Evolutionary conservation across 2,113 vertebrate species (phyloP).

Genomic region (Guaruba guarouba): DNA sequence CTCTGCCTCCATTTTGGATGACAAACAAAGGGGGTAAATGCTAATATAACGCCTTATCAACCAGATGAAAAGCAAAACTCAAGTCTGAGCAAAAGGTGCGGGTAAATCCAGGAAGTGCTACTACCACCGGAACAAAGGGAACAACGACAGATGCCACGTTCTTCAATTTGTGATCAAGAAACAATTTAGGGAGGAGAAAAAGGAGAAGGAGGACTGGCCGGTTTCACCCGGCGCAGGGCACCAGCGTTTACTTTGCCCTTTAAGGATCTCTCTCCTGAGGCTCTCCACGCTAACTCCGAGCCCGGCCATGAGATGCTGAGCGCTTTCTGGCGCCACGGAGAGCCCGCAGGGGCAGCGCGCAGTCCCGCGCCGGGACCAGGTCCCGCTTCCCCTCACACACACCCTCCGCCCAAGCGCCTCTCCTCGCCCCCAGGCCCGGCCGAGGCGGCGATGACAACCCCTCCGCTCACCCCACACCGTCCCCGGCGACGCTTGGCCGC

Average conservation of each 20-base stretch:
- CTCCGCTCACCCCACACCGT: neutral
- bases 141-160: neutral
- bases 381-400: neutral
- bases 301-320: neutral
- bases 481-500: neutral
- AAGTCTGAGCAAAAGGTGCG: neutral
- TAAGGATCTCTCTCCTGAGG: neutral
- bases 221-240: neutral
- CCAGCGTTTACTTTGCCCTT: neutral
- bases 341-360: neutral
- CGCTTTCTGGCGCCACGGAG: neutral
- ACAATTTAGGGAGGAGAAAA: neutral
- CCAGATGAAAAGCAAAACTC: neutral
- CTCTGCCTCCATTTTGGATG: conserved; percentile 65
- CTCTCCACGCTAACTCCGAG: neutral
- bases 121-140: conserved; percentile 37
- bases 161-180: neutral
- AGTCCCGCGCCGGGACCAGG: neutral
- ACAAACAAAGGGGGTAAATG: conserved; percentile 39
- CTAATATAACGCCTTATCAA: neutral
- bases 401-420: neutral
- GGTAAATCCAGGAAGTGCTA: conserved; percentile 47
- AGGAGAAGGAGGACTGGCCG: no score
- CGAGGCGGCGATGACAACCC: neutral
- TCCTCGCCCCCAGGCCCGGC: neutral